Percentiles rank a stretch among this genome's conserved stretches.
These are phyloP conservation scores for Chironomus tentans DNA, from an alignment of 2,888 invertebrate genomes.

Conservation along the genomic window DNA sequence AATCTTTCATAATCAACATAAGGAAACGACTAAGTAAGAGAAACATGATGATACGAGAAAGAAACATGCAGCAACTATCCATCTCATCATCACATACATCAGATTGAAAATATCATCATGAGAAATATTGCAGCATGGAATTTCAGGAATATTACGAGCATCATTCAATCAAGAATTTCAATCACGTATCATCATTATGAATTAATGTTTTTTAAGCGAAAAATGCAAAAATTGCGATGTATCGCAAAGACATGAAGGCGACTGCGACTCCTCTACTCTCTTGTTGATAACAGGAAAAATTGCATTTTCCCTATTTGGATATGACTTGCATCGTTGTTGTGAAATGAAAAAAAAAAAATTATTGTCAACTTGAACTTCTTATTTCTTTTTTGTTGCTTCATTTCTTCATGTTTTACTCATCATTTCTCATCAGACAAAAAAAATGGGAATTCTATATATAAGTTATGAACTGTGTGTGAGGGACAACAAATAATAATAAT, in stretches of 20 bases:
- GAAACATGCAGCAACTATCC: neutral
- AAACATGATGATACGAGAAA: no score
- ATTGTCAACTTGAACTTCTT: neutral
- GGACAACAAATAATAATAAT: neutral
- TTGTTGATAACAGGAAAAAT: constrained; percentile 21
- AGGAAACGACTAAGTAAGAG: no score
- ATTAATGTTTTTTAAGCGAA: constrained; percentile 22
- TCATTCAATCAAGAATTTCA: constrained; percentile 5
- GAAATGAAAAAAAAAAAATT: neutral
- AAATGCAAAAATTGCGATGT: constrained; percentile 10
- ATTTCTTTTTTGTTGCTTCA: neutral
- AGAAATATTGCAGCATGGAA: constrained; percentile 10
- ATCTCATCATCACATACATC: neutral
- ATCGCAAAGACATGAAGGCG: constrained; percentile 22
- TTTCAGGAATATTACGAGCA: neutral
- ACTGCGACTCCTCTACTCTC: neutral
- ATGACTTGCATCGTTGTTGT: neutral
- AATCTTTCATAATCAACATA: no score
- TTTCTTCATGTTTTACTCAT: neutral
- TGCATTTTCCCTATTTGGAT: constrained; percentile 15
- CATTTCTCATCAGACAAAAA: constrained; percentile 11
- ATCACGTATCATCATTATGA: constrained; percentile 25
- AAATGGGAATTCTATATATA: neutral
- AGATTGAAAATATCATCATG: neutral
- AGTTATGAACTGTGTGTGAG: neutral